A percentile compares a stretch with the other conserved stretches of the same genome.
Conservation (phyloP, 2,797 vertebrate genomes). For the Notoglanidium macrostoma region DNA sequence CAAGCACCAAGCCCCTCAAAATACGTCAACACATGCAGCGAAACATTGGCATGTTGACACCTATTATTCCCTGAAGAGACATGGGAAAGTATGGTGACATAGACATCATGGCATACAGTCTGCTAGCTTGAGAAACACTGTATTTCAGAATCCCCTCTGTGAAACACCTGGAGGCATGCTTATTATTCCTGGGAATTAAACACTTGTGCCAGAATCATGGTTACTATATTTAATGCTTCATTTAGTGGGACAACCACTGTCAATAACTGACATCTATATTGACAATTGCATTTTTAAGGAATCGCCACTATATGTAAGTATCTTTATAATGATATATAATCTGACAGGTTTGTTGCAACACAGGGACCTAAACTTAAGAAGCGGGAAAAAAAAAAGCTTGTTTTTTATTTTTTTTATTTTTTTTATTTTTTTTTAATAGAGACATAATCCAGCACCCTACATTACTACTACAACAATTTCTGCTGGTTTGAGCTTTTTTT, state of each 20-base stretch:
- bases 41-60: conserved; percentile 12
- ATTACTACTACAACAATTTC: background rate
- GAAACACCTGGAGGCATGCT: conserved; percentile 66
- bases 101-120: conserved; percentile 55
- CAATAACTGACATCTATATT: conserved; percentile 4
- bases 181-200: conserved; percentile 59
- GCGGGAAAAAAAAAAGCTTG: background rate
- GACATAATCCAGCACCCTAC: background rate
- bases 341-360: background rate
- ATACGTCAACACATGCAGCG: conserved; percentile 3
- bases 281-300: background rate
- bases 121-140: conserved; percentile 32
- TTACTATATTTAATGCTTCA: conserved; percentile 60
- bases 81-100: conserved; percentile 44
- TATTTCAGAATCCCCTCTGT: conserved; percentile 51
- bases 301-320: background rate
- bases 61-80: conserved; percentile 20
- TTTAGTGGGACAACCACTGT: conserved; percentile 47
- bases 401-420: no score
- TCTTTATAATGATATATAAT: conserved; percentile 1
- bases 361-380: background rate
- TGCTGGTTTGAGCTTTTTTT: background rate
- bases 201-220: conserved; percentile 54
- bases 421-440: conserved; percentile 12
- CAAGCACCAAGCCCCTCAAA: background rate